Conservation (phyloP, 2,113 vertebrate genomes). For the Sylvilagus bachmani region DNA sequence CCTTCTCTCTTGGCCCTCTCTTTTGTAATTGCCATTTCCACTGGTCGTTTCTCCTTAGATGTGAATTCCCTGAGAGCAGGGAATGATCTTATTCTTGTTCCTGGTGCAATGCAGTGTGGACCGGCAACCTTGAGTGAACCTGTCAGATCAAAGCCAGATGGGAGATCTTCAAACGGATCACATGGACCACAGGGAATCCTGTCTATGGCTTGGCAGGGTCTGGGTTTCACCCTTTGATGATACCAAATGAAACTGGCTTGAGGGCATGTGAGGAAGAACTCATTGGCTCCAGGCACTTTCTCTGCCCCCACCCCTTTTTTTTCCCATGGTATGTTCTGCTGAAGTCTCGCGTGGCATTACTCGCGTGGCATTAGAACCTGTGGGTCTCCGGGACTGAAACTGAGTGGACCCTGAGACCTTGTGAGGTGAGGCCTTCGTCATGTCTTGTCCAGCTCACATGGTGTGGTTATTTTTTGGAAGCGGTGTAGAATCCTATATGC, state of each 20-base stretch:
- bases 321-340: background rate
- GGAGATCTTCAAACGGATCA: background rate
- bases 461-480: background rate
- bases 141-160: background rate
- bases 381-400: background rate
- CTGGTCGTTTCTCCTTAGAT: background rate
- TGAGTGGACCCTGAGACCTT: background rate
- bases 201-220: background rate
- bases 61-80: background rate
- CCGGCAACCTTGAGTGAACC: background rate
- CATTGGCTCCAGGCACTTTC: background rate
- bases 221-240: background rate
- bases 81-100: background rate
- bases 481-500: accelerated
- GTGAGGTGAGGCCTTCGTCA: background rate
- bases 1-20: background rate
- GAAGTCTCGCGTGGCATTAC: background rate
- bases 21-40: background rate
- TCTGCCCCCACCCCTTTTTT: background rate
- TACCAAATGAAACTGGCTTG: background rate
- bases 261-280: background rate
- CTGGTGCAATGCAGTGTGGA: background rate
- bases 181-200: background rate
- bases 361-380: background rate
- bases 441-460: background rate